Base-by-base conservation (phyloP, 2,888 invertebrate genomes). In the Stenurella melanura region DNA sequence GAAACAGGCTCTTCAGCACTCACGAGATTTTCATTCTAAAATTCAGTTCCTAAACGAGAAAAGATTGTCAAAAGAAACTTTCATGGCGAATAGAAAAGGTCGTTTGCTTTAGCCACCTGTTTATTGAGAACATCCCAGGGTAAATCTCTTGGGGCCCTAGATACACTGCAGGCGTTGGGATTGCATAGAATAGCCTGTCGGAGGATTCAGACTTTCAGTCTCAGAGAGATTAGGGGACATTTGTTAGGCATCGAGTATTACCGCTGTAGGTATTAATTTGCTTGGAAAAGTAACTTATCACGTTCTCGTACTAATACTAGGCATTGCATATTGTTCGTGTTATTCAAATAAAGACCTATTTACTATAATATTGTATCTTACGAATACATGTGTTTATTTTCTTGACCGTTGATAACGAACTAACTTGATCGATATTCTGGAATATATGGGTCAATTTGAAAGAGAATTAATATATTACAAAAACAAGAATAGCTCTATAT, bases 31-130 rank as follows among this genome's bases (percentile, higher is more conserved):
- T 42, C 17, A 21, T 54, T 30, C 61, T 21, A 15, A 67, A 50
- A 50, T 15, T 19, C 50, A 58, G n/a, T 57, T 70, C 21, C 30
- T 21, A 50, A 38, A 50, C 58, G 70, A 58, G 34, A 58, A 70
- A 54, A 68, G 67, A 54, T 68, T 61, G 60, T 64, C 61, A 73
- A 58, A 69, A 67, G 50, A 76, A 73, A 76, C 73, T 66, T 60
- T 17, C 50, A 42, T 21, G n/a, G 19, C 26, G 56, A 71, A 71
- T 74, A 54, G 61, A 68, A 71, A 71, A 74, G 74, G 74, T 70
- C 54, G 74, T 71, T 76, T 70, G 71, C 74, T 71, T 74, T 71
- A 74, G 67, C 77, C 77, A 77, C 74, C 74, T 77, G 71, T 71
- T 77, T 71, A 73, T 71, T 57, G 71, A 30, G 68, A 60, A 68